Evolutionary conservation across 2,113 vertebrate species (phyloP).

Genomic region (Melozone crissalis): DNA sequence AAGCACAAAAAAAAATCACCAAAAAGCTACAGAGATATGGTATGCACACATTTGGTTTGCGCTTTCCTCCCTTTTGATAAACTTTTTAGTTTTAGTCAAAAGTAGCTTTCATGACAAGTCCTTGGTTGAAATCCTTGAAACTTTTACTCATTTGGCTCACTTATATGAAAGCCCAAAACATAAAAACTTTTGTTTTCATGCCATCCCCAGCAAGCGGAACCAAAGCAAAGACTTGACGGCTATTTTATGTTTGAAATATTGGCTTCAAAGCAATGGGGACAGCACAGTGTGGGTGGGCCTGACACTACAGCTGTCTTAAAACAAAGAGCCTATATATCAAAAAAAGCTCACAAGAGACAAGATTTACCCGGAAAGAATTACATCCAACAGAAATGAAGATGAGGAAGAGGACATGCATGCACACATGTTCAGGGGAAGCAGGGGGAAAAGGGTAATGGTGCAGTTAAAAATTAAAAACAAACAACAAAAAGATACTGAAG

Average conservation of each 20-base stretch:
- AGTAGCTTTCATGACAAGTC: not conserved
- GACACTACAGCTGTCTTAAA: constrained; percentile 25
- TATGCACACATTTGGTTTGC: not conserved
- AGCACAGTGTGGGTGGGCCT: constrained; percentile 45
- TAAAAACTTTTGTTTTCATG: constrained; percentile 40
- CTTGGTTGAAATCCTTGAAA: not conserved
- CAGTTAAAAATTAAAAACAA: not conserved
- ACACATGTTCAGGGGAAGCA: not conserved
- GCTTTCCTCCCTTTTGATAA: not conserved
- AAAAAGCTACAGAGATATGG: not conserved
- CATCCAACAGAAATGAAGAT: not conserved
- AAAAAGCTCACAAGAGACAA: not conserved
- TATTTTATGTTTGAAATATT: constrained; percentile 52
- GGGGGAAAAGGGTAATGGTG: not conserved
- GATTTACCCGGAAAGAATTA: not conserved
- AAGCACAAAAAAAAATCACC: not conserved
- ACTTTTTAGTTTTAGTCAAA: not conserved
- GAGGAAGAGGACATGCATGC: not conserved
- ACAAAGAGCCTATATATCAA: constrained; percentile 39
- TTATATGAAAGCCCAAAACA: constrained; percentile 25
- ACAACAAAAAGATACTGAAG: not conserved
- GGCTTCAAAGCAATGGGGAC: constrained; percentile 38
- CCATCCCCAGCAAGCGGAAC: not conserved
- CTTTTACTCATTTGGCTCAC: not conserved
- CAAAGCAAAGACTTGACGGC: not conserved